Evolutionary conservation across 2,888 invertebrate genomes (phyloP), one percentile per base, ranked within the genome.

Genomic region (Drosophila longiperda): DNA sequence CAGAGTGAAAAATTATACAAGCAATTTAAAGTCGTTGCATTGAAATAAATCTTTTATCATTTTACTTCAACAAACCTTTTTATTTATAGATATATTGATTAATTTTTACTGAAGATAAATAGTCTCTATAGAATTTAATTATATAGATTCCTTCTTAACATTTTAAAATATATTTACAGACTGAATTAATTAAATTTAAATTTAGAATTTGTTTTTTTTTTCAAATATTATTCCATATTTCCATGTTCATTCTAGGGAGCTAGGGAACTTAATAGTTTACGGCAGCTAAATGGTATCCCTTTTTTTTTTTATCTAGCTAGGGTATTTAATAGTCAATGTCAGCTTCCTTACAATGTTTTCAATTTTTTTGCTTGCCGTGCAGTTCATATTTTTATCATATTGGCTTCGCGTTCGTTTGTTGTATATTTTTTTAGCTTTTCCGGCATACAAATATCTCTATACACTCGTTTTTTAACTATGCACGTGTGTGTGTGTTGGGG

Each of bases 301-400:
- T 8, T 3, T 0, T 36, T 0, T 36, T 6, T 15, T 38, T 17
- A 2, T 15, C 36, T 17, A 23, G 12, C 6, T 36, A 75, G 80
- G 69, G 69, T 79, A 65, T 79, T 59, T 26, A 8, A 26, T 8
- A 15, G 36, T 52, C 57, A 2, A 8, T 3, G 34, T 26, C 38
- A 26, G 4, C 42, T 49, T 45, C 29, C 20, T 8, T 5, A n/a
- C 23, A n/a, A n/a, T 55, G 29, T 34, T 45, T 55, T 17, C 15
- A 45, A 52, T 55, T 70, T 78, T 68, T 75, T 36, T 73, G 75
- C 71, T 87, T 78, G 72, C 68, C 80, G 73, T 80, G 89, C 85
- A 78, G 89, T 87, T 89, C 89, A 87, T 87, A 87, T 87, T 87
- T 87, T 87, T 87, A 87, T 87, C 87, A 89, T 90, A 90, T 90